Base-by-base conservation (phyloP, 2,113 vertebrate genomes). In the Tylochromis polylepis region DNA sequence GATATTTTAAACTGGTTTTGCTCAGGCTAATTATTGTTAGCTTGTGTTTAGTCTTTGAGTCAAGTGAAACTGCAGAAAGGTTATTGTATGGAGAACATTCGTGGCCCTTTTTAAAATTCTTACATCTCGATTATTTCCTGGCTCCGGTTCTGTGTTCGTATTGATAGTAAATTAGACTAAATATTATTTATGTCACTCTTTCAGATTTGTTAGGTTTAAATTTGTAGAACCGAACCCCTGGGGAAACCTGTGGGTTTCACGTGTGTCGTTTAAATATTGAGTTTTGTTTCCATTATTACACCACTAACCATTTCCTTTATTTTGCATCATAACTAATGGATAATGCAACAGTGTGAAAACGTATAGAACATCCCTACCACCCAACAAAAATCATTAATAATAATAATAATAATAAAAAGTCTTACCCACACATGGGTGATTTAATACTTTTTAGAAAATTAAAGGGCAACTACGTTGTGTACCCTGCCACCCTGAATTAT, bases 11-110 rank as follows among this genome's bases (percentile, higher is more conserved):
- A 70, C 7, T n/a, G 59, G 27, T n/a, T 53, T 29, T 34, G 43
- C n/a, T 59, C 10, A 8, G 29, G 91, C 93, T 94, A 93, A 87
- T 86, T 57, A 18, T 34, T 46, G 88, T 78, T 94, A 93, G 92
- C 93, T 79, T 79, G 10, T 79, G 14, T 83, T 49, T 34, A 51
- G 22, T 53, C 18, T 81, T 38, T 51, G 56, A 78, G 22, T 41
- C 22, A 34, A 34, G 34, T 60, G 22, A 79, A 87, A 87, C 57
- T 58, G 7, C 29, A 29, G 5, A n/a, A 20, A 31, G 12, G n/a
- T 18, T 22, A 11, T 2, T 62, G 46, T 1, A 38, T 27, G 38
- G 8, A 12, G 1, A 53, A 14, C 16, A 3, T 59, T 75, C 38
- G n/a, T 43, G 27, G 2, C 15, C 5, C 5, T 75, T 18, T 31